Evolutionary conservation across 2,797 vertebrate genomes (phyloP).

Genomic region (Cyprinella venusta): DNA sequence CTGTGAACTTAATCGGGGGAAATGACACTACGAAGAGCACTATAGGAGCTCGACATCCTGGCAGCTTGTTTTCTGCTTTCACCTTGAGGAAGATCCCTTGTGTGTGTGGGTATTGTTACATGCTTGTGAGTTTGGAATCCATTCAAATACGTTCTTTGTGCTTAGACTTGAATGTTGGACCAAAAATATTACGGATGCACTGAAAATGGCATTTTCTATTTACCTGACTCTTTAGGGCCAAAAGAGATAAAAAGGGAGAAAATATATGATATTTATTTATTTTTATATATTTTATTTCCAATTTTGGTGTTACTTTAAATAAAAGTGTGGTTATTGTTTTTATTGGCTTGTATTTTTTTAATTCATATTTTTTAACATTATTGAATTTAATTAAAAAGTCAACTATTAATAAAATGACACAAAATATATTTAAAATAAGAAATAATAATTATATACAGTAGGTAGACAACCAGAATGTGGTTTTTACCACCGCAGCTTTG

Average conservation of each 20-base stretch:
- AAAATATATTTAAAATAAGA: too few species aligned
- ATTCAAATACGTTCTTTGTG: background rate
- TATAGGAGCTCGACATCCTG: slow-evolving; percentile 19
- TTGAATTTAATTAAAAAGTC: background rate
- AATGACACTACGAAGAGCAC: slow-evolving; percentile 45
- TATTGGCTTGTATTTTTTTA: too few species aligned
- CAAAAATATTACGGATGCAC: background rate
- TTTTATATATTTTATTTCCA: too few species aligned
- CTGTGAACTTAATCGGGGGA: slow-evolving; percentile 44
- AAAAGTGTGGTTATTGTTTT: background rate
- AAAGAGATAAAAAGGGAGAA: too few species aligned
- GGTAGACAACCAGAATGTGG: too few species aligned
- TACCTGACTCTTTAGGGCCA: too few species aligned
- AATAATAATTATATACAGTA: too few species aligned
- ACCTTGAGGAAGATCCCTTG: slow-evolving; percentile 27
- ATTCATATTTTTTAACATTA: too few species aligned
- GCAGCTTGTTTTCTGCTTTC: slow-evolving; percentile 35
- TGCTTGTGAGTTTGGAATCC: background rate
- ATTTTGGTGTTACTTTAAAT: background rate
- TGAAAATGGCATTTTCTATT: too few species aligned
- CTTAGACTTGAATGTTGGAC: background rate
- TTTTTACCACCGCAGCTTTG: too few species aligned
- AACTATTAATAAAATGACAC: background rate
- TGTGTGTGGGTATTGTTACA: background rate
- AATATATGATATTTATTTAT: too few species aligned